A percentile compares a stretch with the other conserved stretches of the same genome.
These are phyloP conservation scores for Rhineura floridana DNA, from an alignment of 2,113 vertebrate genomes.

Conservation along the genomic window DNA sequence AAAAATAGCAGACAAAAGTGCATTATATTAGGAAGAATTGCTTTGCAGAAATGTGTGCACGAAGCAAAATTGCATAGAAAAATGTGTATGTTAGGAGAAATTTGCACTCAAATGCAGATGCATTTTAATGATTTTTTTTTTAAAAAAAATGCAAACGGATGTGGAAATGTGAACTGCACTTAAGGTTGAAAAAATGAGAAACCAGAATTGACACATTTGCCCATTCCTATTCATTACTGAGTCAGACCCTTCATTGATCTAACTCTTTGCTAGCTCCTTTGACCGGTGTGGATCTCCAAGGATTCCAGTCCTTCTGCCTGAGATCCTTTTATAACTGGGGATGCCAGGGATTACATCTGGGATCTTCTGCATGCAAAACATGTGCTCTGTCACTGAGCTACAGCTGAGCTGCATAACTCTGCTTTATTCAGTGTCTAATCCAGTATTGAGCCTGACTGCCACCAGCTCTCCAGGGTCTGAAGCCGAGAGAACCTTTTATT, in stretches of 20 bases:
- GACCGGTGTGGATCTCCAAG: neutral
- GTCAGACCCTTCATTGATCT: neutral
- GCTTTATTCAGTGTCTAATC: neutral
- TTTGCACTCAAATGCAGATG: no score
- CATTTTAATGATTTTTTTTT: no score
- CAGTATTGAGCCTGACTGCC: neutral
- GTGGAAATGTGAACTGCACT: no score
- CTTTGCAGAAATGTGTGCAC: no score
- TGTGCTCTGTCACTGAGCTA: neutral
- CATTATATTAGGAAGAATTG: no score
- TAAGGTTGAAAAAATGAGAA: no score
- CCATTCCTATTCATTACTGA: neutral
- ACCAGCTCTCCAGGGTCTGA: neutral
- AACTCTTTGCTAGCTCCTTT: neutral
- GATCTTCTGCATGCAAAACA: neutral
- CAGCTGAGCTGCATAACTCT: neutral
- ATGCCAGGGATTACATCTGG: neutral
- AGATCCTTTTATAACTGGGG: neutral
- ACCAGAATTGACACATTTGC: no score
- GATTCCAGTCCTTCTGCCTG: neutral
- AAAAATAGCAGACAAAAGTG: no score
- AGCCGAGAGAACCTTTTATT: neutral
- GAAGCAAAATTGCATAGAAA: no score
- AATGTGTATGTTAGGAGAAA: no score
- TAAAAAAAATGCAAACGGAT: no score